These are phyloP conservation scores for Muschampia plurimacula DNA, from an alignment of 2,888 invertebrate genomes.

Conservation along the genomic window DNA sequence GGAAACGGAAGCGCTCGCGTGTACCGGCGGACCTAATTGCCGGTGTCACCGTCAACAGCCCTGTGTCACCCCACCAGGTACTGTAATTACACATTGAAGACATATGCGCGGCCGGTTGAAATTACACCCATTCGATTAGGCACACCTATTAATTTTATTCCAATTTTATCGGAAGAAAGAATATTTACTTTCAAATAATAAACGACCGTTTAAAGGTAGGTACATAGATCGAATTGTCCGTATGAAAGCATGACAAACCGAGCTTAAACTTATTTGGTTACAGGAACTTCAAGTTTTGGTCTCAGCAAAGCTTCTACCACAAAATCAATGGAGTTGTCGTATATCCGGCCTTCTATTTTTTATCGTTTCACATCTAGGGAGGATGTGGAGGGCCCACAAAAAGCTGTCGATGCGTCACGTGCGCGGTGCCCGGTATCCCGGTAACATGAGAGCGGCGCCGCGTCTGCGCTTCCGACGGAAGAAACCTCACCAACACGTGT, in stretches of 20 bases:
- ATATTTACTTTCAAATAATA: conserved; percentile 3
- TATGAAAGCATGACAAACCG: neutral
- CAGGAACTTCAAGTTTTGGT: no score
- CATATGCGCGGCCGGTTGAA: conserved; percentile 61
- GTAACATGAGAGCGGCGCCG: conserved; percentile 64
- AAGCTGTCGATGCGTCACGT: conserved; percentile 64
- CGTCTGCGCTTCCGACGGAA: conserved; percentile 71
- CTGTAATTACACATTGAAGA: conserved; percentile 54
- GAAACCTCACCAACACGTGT: conserved; percentile 62
- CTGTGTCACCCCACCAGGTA: conserved; percentile 43
- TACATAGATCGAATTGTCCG: neutral
- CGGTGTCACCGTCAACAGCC: conserved; percentile 64
- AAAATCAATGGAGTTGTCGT: conserved; percentile 9
- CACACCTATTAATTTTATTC: conserved; percentile 18
- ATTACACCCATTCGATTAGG: conserved; percentile 50
- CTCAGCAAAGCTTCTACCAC: neutral
- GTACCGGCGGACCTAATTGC: conserved; percentile 67
- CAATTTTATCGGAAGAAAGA: conserved; percentile 5
- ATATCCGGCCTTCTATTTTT: conserved; percentile 18
- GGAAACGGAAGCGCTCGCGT: conserved; percentile 80
- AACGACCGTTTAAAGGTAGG: neutral
- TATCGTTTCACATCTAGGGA: conserved; percentile 43
- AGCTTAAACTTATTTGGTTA: no score
- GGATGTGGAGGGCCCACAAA: conserved; percentile 62
- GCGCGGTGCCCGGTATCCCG: conserved; percentile 52